Base-by-base conservation (phyloP, 2,888 invertebrate genomes). In the Eilema caniola region DNA sequence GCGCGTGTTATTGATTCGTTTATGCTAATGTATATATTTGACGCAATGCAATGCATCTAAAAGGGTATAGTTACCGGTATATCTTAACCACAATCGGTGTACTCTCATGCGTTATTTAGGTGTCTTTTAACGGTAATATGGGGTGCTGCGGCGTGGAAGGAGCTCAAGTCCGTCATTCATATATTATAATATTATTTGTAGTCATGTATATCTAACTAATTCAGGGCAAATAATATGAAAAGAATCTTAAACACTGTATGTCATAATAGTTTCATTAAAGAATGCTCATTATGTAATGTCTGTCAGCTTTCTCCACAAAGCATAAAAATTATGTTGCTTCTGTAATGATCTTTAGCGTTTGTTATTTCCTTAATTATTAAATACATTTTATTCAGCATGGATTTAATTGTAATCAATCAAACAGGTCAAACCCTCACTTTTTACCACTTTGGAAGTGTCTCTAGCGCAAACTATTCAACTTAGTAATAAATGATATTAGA, bases 1-100 rank as follows among this genome's bases (percentile, higher is more conserved):
- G 78, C 75, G 37, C 67, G 56, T 56, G 62, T 74, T 82, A 81
- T 81, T 83, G 73, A 70, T 24, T 72, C 74, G 75, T 79, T 75
- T 79, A 81, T 81, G 73, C 28, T 67, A 66, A 74, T 70, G 47
- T 65, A 61, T 59, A 25, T 59, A 59, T 25, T 59, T 28, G 59
- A 25, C 12, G 25, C 16, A 5, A 20, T 59, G 59, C 25, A 25
- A 14, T 59, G 24, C 25, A 14, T 7, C 20, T 24, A 53, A n/a
- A 25, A 24, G 28, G 28, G 28, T n/a, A n/a, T n/a, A n/a, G n/a
- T n/a, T n/a, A n/a, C n/a, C n/a, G n/a, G n/a, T n/a, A n/a, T n/a
- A n/a, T n/a, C n/a, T n/a, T n/a, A n/a, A n/a, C n/a, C n/a, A n/a
- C n/a, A n/a, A n/a, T n/a, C n/a, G n/a, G n/a, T n/a, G n/a, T n/a